phyloP scores from a whole-genome alignment of 1,140 invertebrate species.

The Ephestia elutella region DNA sequence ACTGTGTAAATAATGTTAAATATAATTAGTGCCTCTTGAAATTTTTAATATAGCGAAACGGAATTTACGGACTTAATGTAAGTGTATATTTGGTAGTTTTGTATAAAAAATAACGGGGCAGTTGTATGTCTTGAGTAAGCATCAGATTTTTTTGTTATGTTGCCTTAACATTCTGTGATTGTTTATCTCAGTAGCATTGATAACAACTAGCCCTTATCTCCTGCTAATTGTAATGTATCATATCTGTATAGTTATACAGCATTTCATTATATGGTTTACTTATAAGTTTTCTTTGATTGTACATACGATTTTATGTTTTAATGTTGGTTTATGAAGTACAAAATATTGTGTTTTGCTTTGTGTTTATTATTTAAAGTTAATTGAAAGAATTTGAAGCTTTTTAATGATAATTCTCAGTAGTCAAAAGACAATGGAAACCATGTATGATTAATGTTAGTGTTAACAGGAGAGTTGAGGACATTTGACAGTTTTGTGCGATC shows the following conservation, averaged over 20 bases:
- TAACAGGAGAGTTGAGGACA: neutral
- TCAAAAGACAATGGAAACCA: neutral
- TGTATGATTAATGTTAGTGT: neutral
- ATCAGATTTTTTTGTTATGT: neutral
- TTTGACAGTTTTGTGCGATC: neutral
- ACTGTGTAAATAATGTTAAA: conserved; percentile 17
- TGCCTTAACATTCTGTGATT: conserved; percentile 3
- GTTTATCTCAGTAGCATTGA: neutral
- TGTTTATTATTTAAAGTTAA: conserved; percentile 3
- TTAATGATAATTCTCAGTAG: neutral
- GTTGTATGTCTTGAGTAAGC: conserved; percentile 9
- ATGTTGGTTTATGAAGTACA: conserved; percentile 20
- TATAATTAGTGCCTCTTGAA: neutral
- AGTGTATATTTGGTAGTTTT: conserved; percentile 15
- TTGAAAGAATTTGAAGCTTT: neutral
- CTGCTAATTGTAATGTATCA: neutral
- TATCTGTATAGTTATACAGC: neutral
- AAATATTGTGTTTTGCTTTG: conserved; percentile 15
- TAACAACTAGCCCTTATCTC: neutral
- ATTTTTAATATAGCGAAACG: neutral
- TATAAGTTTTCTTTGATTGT: neutral
- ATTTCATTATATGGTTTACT: neutral
- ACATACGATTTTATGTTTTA: conserved; percentile 14
- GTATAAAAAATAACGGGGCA: conserved; percentile 3
- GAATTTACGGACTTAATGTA: conserved; percentile 18